Percentiles rank a stretch among this genome's conserved stretches.
phyloP scores from a whole-genome alignment of 2,888 invertebrate species.

The Drosophila lacicola region DNA sequence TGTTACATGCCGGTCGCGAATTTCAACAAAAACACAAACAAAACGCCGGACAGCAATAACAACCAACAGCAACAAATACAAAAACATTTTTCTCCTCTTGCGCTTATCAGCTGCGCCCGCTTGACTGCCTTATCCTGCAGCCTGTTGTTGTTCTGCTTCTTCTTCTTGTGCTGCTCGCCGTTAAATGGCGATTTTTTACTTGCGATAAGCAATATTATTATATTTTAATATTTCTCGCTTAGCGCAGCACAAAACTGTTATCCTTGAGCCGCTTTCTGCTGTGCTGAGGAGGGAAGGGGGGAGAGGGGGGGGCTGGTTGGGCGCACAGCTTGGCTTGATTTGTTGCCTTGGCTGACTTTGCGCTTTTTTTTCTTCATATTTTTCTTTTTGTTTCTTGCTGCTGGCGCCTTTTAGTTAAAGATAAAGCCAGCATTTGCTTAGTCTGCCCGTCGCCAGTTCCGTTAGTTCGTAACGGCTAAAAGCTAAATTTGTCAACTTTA shows the following conservation, averaged over 20 bases:
- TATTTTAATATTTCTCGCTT: constrained; percentile 80
- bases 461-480: constrained; percentile 55
- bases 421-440: constrained; percentile 32
- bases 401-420: constrained; percentile 21
- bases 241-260: constrained; percentile 64
- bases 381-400: constrained; percentile 1
- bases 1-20: constrained; percentile 73
- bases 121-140: constrained; percentile 51
- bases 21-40: constrained; percentile 82
- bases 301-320: not conserved
- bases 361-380: constrained; percentile 28
- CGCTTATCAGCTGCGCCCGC: constrained; percentile 55
- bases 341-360: constrained; percentile 63
- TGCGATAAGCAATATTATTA: constrained; percentile 74
- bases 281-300: too few species aligned
- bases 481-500: constrained; percentile 76
- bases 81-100: constrained; percentile 6
- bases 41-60: constrained; percentile 37
- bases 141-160: constrained; percentile 11
- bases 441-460: constrained; percentile 37
- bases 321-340: constrained; percentile 48
- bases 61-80: constrained; percentile 26
- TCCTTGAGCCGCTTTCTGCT: constrained; percentile 39
- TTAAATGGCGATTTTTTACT: constrained; percentile 77
- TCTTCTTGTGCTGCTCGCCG: constrained; percentile 38